A percentile compares a stretch with the other conserved stretches of the same genome.
These are phyloP conservation scores for Zeugodacus cucurbitae DNA, from an alignment of 1,140 invertebrate genomes.

Conservation along the genomic window DNA sequence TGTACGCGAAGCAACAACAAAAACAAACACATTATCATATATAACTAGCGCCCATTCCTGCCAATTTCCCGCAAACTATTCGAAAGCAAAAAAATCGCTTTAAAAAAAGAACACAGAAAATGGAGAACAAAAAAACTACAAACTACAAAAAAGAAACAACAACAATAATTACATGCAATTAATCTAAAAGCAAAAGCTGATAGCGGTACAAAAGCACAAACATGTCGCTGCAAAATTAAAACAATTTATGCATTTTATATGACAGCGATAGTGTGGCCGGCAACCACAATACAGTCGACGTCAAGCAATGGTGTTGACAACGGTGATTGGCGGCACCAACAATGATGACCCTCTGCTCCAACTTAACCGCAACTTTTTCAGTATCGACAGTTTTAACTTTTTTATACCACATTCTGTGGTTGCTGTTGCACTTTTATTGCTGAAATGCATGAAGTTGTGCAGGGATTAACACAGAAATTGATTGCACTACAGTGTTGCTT, in stretches of 20 bases:
- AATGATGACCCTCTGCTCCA: background rate
- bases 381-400: background rate
- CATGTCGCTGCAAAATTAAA: background rate
- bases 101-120: background rate
- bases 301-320: background rate
- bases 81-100: background rate
- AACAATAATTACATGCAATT: background rate
- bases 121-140: background rate
- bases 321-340: background rate
- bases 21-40: background rate
- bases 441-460: background rate
- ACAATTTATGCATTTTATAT: conserved; percentile 2
- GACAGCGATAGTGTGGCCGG: background rate
- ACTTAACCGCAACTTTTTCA: background rate
- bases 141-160: background rate
- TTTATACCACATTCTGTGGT: background rate
- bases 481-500: too few species aligned
- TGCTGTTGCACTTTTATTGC: background rate
- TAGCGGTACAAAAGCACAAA: background rate
- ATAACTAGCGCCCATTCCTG: background rate
- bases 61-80: background rate
- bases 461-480: too few species aligned
- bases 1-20: too few species aligned
- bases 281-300: background rate
- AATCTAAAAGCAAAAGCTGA: conserved; percentile 32